phyloP scores from a whole-genome alignment of 2,797 vertebrate species.

The Epinephelus malabaricus region DNA sequence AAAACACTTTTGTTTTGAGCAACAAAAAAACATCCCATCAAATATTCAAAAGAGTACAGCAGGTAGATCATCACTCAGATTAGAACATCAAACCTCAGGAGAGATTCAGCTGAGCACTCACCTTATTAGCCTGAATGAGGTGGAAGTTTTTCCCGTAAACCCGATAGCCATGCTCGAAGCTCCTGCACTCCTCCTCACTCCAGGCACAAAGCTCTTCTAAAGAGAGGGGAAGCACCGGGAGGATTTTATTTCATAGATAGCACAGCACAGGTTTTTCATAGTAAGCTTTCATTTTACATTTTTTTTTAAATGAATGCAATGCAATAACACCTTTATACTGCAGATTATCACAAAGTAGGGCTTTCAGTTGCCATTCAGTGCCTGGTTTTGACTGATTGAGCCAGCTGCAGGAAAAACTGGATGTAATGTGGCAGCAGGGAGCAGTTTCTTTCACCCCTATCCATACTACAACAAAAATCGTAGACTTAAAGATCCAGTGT shows the following conservation, averaged over 20 bases:
- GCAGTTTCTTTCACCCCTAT: neutral
- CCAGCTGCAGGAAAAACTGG: neutral
- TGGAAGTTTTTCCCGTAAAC: slow-evolving; percentile 98
- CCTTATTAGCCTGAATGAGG: slow-evolving; percentile 98
- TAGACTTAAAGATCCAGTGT: neutral
- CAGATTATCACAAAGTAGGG: neutral
- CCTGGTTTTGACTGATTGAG: neutral
- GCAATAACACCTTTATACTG: neutral
- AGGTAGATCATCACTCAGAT: neutral
- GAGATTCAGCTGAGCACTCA: slow-evolving; percentile 61
- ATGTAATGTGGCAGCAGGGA: neutral
- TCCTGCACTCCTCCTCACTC: slow-evolving; percentile 95
- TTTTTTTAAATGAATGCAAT: neutral
- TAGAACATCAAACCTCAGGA: neutral
- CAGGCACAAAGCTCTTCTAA: slow-evolving; percentile 94
- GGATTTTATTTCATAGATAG: neutral
- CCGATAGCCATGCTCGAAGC: slow-evolving; percentile 95
- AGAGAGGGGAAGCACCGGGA: neutral
- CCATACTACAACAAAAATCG: slow-evolving; percentile 1
- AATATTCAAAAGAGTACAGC: neutral
- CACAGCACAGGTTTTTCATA: no score
- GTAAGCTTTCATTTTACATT: neutral
- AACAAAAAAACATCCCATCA: neutral
- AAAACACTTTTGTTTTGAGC: neutral
- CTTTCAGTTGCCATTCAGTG: neutral